Conservation (phyloP, 2,797 vertebrate genomes). For the Oreochromis grahami region DNA sequence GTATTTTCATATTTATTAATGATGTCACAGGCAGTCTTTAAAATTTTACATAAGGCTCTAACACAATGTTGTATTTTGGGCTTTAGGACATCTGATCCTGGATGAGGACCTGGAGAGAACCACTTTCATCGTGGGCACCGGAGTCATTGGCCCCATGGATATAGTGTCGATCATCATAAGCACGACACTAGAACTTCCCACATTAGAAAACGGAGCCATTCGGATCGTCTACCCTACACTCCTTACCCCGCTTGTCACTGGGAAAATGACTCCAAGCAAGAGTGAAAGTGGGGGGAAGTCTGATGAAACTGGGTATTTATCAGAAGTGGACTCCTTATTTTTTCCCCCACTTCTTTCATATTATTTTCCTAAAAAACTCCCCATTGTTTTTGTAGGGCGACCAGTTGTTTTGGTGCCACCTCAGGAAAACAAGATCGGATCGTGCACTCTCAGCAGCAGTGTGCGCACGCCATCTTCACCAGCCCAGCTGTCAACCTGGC, state of each 20-base stretch:
- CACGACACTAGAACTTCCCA: conserved; percentile 87
- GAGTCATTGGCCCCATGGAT: conserved; percentile 82
- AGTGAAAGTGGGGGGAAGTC: conserved; percentile 84
- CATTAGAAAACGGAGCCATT: conserved; percentile 87
- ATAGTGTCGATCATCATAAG: conserved; percentile 84
- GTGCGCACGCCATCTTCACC: conserved; percentile 79
- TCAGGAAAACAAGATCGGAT: conserved; percentile 73
- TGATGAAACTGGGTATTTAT: conserved; percentile 80
- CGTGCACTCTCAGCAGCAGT: conserved; percentile 66
- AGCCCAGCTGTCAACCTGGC: conserved; percentile 83
- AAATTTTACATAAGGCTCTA: background rate
- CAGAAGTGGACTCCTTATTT: background rate
- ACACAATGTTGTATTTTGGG: background rate
- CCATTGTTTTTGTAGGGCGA: conserved; percentile 72
- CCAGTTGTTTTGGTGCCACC: conserved; percentile 86
- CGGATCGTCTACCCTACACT: conserved; percentile 82
- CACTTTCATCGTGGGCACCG: conserved; percentile 86
- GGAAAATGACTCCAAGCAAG: conserved; percentile 63
- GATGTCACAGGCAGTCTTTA: background rate
- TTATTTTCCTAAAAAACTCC: background rate
- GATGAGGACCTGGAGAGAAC: conserved; percentile 87
- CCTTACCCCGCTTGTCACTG: conserved; percentile 79
- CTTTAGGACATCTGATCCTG: conserved; percentile 89
- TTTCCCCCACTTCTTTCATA: accelerated
- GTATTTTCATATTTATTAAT: background rate